Evolutionary conservation across 2,113 vertebrate genomes (phyloP).

Genomic region (Gymnocephalus cernua): DNA sequence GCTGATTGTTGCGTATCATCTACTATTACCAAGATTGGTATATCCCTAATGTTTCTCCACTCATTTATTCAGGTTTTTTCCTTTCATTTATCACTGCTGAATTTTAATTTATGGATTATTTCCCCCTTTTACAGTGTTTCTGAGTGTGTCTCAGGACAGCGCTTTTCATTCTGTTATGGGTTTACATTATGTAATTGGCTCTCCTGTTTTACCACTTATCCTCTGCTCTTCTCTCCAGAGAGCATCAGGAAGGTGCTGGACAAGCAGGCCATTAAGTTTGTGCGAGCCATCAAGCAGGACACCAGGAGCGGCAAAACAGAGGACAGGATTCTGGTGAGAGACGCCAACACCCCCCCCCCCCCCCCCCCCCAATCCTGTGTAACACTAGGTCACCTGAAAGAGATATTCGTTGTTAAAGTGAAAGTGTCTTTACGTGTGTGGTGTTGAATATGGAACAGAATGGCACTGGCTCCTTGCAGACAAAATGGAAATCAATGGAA

Average conservation of each 20-base stretch:
- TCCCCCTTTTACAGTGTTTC: slow-evolving; percentile 17
- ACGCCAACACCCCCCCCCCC: background rate
- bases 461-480: background rate
- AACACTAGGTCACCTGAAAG: slow-evolving; percentile 23
- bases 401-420: slow-evolving; percentile 12
- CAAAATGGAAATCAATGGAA: slow-evolving; percentile 33
- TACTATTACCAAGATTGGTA: too few relatives aligned
- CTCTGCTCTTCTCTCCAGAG: slow-evolving; percentile 70
- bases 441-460: slow-evolving; percentile 26
- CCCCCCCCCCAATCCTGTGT: background rate
- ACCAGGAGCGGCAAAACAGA: slow-evolving; percentile 81
- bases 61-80: slow-evolving; percentile 9
- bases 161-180: slow-evolving; percentile 37
- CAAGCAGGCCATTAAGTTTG: slow-evolving; percentile 84
- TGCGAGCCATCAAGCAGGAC: slow-evolving; percentile 84
- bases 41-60: background rate
- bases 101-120: slow-evolving; percentile 40
- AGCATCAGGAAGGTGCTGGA: slow-evolving; percentile 86
- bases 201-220: slow-evolving; percentile 1
- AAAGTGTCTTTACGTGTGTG: background rate
- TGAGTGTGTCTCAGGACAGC: slow-evolving; percentile 28
- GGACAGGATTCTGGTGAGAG: slow-evolving; percentile 84
- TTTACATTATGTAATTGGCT: slow-evolving; percentile 51
- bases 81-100: slow-evolving; percentile 24
- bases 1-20: too few relatives aligned